phyloP scores from a whole-genome alignment of 2,888 invertebrate genomes.

The Blera fallax region DNA sequence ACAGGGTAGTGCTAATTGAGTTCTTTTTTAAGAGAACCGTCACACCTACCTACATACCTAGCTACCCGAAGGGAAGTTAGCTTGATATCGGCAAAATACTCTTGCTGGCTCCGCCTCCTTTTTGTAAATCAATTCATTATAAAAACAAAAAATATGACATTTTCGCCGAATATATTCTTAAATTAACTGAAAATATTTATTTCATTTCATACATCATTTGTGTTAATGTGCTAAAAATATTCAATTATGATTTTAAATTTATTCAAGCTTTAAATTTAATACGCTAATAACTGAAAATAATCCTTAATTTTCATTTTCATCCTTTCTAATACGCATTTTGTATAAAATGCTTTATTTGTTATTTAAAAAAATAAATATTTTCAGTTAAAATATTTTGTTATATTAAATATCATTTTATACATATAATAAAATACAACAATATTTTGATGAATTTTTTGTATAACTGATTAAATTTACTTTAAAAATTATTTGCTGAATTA shows the following conservation, averaged over 20 bases:
- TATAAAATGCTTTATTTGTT: constrained; percentile 9
- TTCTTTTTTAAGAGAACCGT: no score
- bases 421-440: constrained; percentile 78
- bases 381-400: constrained; percentile 50
- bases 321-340: neutral
- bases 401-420: constrained; percentile 31
- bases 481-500: no score
- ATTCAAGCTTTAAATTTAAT: neutral
- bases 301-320: neutral
- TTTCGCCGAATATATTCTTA: neutral
- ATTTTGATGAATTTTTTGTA: constrained; percentile 76
- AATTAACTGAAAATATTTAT: constrained; percentile 60
- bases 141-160: constrained; percentile 20
- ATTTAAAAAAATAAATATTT: constrained; percentile 56
- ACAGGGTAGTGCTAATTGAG: no score
- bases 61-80: no score
- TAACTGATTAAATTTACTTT: no score
- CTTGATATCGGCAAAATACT: no score
- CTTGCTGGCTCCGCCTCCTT: no score
- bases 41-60: no score
- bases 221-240: neutral
- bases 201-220: neutral
- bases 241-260: neutral
- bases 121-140: no score
- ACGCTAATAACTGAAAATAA: neutral